Base-by-base conservation (phyloP, 2,888 invertebrate genomes). In the Ophraella communa region DNA sequence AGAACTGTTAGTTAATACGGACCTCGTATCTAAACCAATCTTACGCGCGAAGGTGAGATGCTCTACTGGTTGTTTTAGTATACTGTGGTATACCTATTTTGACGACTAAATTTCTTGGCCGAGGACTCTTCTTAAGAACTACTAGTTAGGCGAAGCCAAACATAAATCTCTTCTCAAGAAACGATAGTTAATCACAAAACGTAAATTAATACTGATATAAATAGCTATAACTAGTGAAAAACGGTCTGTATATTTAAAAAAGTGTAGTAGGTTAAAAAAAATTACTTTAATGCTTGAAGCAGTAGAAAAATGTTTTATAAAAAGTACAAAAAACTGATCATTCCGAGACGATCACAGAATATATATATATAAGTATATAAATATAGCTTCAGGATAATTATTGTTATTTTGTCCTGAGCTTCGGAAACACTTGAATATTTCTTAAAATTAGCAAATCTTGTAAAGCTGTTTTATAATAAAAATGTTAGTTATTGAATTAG, bases 261-360 rank as follows among this genome's bases (percentile, higher is more conserved):
- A 10, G 45, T 39, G 33, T 39, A 14, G 14, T 39, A 17, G 17
- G 14, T 39, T 7, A 30, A 17, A 39, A 17, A 14, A 39, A 14
- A 14, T 17, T 35, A n/a, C 27, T 60, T 52, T 44, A 59, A 30
- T 44, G n/a, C 24, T 30, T 21, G 57, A 62, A 62, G 57, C 42
- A 57, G 63, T 63, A 67, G 62, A 67, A 67, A n/a, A 67, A 64
- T 64, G 42, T 56, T 59, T n/a, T 67, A 67, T 67, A 67, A 67
- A 67, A 67, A 59, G 67, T 64, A 67, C 59, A 64, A 67, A 67
- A 66, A 56, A 67, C 61, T 61, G 49, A 59, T n/a, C n/a, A n/a
- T 44, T 52, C 44, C 33, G 52, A 51, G 44, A 53, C 24, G 33
- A 63, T 57, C 57, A 57, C 55, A 62, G 47, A 62, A 62, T n/a